Evolutionary conservation across 2,113 vertebrate genomes (phyloP).

Genomic region (Microtus oregoni): DNA sequence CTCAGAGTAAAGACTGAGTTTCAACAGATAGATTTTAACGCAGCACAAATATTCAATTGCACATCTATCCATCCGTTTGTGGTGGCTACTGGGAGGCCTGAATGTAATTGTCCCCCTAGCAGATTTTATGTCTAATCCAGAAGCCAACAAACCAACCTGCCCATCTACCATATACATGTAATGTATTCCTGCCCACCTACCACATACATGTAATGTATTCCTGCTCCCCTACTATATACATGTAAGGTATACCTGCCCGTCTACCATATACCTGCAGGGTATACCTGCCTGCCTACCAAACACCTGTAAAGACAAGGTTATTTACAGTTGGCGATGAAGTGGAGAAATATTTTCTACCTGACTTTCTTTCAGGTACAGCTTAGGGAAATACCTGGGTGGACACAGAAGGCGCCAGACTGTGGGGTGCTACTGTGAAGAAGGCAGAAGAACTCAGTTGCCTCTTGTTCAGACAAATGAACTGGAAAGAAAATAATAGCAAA

Average conservation of each 20-base stretch:
- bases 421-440: background rate
- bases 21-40: background rate
- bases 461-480: background rate
- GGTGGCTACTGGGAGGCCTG: background rate
- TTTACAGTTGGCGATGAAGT: background rate
- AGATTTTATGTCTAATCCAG: background rate
- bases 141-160: background rate
- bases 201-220: background rate
- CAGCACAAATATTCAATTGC: background rate
- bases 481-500: background rate
- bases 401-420: background rate
- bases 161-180: background rate
- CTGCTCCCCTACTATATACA: background rate
- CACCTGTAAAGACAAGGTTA: background rate
- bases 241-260: too few species aligned
- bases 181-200: background rate
- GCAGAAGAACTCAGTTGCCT: background rate
- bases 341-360: background rate
- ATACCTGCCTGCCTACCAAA: background rate
- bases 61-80: background rate
- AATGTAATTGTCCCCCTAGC: background rate
- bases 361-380: background rate
- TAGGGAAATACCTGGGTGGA: background rate
- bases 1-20: background rate
- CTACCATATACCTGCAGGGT: background rate